Percentiles rank a stretch among this genome's conserved stretches.
These are phyloP conservation scores for Rhorus exstirpatorius DNA, from an alignment of 2,888 invertebrate species.

Conservation along the genomic window DNA sequence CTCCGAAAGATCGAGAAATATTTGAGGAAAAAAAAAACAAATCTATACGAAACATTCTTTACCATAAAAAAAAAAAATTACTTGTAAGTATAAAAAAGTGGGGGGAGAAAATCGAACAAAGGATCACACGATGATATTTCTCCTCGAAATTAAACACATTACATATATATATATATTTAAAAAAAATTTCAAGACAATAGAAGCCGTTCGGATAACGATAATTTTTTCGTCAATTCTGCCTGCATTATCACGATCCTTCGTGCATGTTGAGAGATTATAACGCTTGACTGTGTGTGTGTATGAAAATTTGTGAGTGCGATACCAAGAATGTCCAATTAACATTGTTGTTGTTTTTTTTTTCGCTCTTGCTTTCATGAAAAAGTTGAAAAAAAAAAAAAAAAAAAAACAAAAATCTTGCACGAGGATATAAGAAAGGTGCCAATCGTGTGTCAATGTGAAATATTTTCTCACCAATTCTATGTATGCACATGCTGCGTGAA, in stretches of 20 bases:
- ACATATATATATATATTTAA: slow-evolving; percentile 56
- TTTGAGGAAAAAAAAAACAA: slow-evolving; percentile 11
- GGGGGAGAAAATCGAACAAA: neutral
- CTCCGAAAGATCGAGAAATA: slow-evolving; percentile 33
- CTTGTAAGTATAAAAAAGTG: neutral
- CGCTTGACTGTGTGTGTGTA: slow-evolving; percentile 28
- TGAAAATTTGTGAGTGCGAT: slow-evolving; percentile 16
- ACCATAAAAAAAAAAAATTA: neutral
- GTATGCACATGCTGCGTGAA: slow-evolving; percentile 72
- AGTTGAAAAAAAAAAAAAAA: slow-evolving; percentile 26
- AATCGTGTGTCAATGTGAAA: slow-evolving; percentile 71
- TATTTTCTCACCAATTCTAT: slow-evolving; percentile 69
- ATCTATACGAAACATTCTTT: slow-evolving; percentile 6
- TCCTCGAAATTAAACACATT: slow-evolving; percentile 47
- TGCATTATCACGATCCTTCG: slow-evolving; percentile 55
- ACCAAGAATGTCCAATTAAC: slow-evolving; percentile 1
- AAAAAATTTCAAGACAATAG: slow-evolving; percentile 66
- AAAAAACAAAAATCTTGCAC: slow-evolving; percentile 68
- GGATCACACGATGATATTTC: slow-evolving; percentile 6
- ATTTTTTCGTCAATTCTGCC: slow-evolving; percentile 67
- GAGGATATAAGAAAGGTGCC: slow-evolving; percentile 69
- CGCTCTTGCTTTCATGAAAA: slow-evolving; percentile 5
- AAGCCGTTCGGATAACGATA: slow-evolving; percentile 58
- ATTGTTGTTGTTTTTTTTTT: slow-evolving; percentile 4
- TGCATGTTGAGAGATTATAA: slow-evolving; percentile 44